phyloP scores from a whole-genome alignment of 1,140 invertebrate genomes.

The Aethina tumida region DNA sequence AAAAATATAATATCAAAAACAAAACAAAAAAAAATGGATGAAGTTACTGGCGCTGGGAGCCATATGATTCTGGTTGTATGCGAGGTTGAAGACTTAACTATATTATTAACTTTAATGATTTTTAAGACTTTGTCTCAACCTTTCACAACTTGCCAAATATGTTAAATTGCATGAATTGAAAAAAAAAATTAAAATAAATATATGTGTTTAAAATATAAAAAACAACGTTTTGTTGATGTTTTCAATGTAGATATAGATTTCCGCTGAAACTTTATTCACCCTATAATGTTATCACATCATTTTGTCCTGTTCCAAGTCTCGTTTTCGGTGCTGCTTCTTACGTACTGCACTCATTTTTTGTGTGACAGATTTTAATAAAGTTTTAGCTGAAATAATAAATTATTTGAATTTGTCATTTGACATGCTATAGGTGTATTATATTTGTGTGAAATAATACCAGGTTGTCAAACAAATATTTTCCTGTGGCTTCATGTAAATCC shows the following conservation, averaged over 20 bases:
- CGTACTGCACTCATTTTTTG: slow-evolving; percentile 7
- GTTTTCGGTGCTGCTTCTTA: slow-evolving; percentile 16
- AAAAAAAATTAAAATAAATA: slow-evolving; percentile 23
- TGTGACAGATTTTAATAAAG: slow-evolving; percentile 14
- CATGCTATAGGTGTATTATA: slow-evolving; percentile 31
- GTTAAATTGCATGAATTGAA: slow-evolving; percentile 25
- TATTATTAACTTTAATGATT: slow-evolving; percentile 7
- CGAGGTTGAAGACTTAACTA: slow-evolving; percentile 7
- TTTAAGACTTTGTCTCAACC: slow-evolving; percentile 13
- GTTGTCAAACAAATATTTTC: too few species aligned
- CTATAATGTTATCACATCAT: slow-evolving; percentile 1
- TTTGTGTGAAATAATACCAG: slow-evolving; percentile 23
- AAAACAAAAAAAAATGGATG: slow-evolving; percentile 8
- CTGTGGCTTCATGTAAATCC: too few species aligned
- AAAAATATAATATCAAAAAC: too few species aligned
- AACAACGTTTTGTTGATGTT: slow-evolving; percentile 26
- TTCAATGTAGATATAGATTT: slow-evolving; percentile 27
- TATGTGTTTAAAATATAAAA: too few species aligned
- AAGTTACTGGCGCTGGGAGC: slow-evolving; percentile 11
- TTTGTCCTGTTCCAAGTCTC: not conserved
- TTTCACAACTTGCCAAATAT: slow-evolving; percentile 20
- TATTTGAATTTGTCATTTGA: slow-evolving; percentile 28
- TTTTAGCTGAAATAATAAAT: slow-evolving; percentile 23
- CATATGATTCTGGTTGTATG: slow-evolving; percentile 10
- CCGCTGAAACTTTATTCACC: slow-evolving; percentile 24